Evolutionary conservation across 2,797 vertebrate species (phyloP).

Genomic region (Sternarchorhynchus goeldii): DNA sequence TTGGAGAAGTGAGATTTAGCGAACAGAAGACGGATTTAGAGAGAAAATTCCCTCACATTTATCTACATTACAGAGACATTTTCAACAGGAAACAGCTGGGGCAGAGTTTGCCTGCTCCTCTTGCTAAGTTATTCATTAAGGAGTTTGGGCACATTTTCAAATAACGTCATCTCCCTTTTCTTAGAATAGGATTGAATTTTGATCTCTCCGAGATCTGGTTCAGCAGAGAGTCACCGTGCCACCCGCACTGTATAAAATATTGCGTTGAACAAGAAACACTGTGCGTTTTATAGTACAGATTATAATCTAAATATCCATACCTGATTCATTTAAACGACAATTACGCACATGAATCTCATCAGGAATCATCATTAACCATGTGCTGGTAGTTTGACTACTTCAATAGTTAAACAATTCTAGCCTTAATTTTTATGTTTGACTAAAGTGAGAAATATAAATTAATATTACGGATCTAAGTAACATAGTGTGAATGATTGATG

Average conservation of each 20-base stretch:
- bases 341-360: too few relatives aligned
- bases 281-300: too few relatives aligned
- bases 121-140: constrained; percentile 99
- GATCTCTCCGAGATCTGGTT: constrained; percentile 77
- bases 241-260: constrained; percentile 54
- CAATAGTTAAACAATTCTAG: too few relatives aligned
- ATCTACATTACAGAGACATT: constrained; percentile 99
- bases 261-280: constrained; percentile 46
- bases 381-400: too few relatives aligned
- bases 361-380: too few relatives aligned
- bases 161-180: constrained; percentile 93
- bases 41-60: constrained; percentile 99
- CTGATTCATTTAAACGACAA: too few relatives aligned
- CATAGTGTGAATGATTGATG: constrained; percentile 54
- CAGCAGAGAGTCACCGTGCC: constrained; percentile 52
- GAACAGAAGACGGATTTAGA: constrained; percentile 99
- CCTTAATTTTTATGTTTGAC: too few relatives aligned
- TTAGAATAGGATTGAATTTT: constrained; percentile 78
- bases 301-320: too few relatives aligned
- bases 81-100: constrained; percentile 99
- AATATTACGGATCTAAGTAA: constrained; percentile 36
- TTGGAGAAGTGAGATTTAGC: constrained; percentile 99
- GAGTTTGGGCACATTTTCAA: constrained; percentile 98
- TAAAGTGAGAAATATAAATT: not conserved
- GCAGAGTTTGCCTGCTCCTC: constrained; percentile 97